Evolutionary conservation across 1,140 invertebrate species (phyloP).

Genomic region (Drosophila lacertosa): DNA sequence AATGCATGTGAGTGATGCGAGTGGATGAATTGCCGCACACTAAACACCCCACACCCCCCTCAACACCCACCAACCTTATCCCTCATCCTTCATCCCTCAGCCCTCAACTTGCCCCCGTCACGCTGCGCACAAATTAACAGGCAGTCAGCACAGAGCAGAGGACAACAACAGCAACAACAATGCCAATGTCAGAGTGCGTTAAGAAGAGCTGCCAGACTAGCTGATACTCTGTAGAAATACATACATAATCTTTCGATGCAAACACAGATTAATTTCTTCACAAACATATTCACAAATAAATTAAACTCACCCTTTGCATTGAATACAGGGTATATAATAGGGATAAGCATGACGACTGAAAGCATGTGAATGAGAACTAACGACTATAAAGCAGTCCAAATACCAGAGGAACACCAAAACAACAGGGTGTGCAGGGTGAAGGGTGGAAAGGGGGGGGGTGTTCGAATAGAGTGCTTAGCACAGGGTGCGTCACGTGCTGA

Average conservation of each 20-base stretch:
- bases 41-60: constrained; percentile 16
- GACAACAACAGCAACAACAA: constrained; percentile 24
- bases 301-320: too few relatives aligned
- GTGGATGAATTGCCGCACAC: constrained; percentile 38
- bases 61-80: too few relatives aligned
- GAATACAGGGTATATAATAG: constrained; percentile 14
- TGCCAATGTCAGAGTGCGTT: neutral
- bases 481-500: constrained; percentile 11
- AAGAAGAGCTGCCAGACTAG: neutral
- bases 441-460: neutral
- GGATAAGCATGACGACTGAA: neutral
- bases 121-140: constrained; percentile 54
- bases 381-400: constrained; percentile 25
- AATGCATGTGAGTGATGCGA: constrained; percentile 50
- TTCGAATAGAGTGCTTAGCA: neutral
- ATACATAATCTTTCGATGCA: too few relatives aligned
- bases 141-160: constrained; percentile 27
- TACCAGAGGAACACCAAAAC: constrained; percentile 16
- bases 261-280: too few relatives aligned
- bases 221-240: neutral
- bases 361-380: constrained; percentile 13
- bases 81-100: too few relatives aligned
- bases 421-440: neutral
- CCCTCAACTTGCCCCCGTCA: neutral
- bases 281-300: too few relatives aligned